Conservation (phyloP, 2,888 invertebrate species). For the Mystacides longicornis region DNA sequence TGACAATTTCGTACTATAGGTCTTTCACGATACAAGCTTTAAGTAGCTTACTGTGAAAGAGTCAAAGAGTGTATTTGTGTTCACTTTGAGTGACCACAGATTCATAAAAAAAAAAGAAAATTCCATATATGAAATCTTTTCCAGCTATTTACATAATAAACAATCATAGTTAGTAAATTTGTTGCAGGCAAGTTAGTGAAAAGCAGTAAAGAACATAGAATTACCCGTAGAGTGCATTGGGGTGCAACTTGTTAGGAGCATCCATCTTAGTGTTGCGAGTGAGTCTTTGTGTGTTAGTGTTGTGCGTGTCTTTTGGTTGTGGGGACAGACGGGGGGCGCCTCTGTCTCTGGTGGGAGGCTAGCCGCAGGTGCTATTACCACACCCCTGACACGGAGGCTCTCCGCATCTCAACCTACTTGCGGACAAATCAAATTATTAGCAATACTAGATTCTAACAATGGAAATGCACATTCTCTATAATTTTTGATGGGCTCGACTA, state of each 20-base stretch:
- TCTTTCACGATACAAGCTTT: too few relatives aligned
- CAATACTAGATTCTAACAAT: not conserved
- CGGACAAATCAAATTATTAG: not conserved
- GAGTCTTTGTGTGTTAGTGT: not conserved
- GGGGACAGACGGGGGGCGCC: not conserved
- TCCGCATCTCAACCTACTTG: conserved; percentile 7
- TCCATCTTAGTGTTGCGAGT: conserved; percentile 15
- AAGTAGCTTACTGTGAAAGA: too few relatives aligned
- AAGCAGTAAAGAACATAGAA: not conserved
- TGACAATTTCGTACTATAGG: too few relatives aligned
- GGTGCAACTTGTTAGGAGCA: conserved; percentile 24
- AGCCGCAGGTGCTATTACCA: not conserved
- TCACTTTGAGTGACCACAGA: too few relatives aligned
- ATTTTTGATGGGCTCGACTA: too few relatives aligned
- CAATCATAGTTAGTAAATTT: too few relatives aligned
- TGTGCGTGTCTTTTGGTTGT: not conserved
- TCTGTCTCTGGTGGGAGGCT: not conserved
- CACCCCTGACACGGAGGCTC: conserved; percentile 9
- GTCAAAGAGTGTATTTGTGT: too few relatives aligned
- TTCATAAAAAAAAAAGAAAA: too few relatives aligned
- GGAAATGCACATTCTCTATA: not conserved
- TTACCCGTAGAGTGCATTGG: conserved; percentile 25
- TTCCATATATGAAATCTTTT: too few relatives aligned
- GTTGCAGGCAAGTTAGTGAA: too few relatives aligned
- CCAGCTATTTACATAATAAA: too few relatives aligned